phyloP scores from a whole-genome alignment of 2,888 invertebrate genomes.

The Nephrotoma flavescens region DNA sequence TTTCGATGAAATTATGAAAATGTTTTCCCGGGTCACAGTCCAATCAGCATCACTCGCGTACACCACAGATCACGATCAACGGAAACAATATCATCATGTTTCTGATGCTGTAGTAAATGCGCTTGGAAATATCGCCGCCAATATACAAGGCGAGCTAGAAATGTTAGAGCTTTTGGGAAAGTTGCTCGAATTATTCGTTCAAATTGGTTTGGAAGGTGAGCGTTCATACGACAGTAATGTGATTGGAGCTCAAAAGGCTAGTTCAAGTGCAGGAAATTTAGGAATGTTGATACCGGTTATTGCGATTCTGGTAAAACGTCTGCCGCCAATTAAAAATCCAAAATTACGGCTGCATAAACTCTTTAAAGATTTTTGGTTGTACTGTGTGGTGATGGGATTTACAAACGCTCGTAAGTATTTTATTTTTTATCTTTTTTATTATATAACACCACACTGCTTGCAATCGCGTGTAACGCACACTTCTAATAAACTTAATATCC shows the following conservation, averaged over 20 bases:
- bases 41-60: slow-evolving; percentile 75
- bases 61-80: slow-evolving; percentile 43
- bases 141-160: slow-evolving; percentile 74
- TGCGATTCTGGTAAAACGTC: slow-evolving; percentile 65
- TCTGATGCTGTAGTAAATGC: slow-evolving; percentile 94
- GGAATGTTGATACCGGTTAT: slow-evolving; percentile 97
- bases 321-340: slow-evolving; percentile 83
- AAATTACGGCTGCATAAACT: slow-evolving; percentile 84
- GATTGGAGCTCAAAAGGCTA: slow-evolving; percentile 64
- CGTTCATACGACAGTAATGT: slow-evolving; percentile 78
- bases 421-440: neutral
- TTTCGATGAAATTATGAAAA: slow-evolving; percentile 93
- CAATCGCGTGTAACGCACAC: neutral
- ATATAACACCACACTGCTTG: neutral
- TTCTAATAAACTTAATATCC: neutral
- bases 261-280: slow-evolving; percentile 91
- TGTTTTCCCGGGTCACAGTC: slow-evolving; percentile 92
- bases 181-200: slow-evolving; percentile 90
- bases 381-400: slow-evolving; percentile 98
- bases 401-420: slow-evolving; percentile 53
- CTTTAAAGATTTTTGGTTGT: slow-evolving; percentile 99
- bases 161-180: slow-evolving; percentile 75
- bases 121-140: slow-evolving; percentile 88
- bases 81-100: slow-evolving; percentile 54
- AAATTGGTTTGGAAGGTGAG: slow-evolving; percentile 93